phyloP scores from a whole-genome alignment of 2,888 invertebrate species.

The Flexamia atlantica region DNA sequence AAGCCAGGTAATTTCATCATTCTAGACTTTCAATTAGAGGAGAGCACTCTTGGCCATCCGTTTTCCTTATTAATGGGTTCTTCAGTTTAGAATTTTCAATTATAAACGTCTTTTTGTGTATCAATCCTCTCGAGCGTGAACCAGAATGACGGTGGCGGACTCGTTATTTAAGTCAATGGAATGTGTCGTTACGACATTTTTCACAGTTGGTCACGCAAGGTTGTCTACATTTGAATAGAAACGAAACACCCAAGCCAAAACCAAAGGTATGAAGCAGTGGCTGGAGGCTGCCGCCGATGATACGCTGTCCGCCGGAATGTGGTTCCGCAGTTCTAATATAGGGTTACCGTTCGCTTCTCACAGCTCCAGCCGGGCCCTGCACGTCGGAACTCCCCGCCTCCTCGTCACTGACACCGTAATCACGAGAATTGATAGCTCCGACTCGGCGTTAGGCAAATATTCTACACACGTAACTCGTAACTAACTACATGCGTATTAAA shows the following conservation, averaged over 20 bases:
- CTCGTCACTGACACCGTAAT: background rate
- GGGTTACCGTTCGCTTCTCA: conserved; percentile 47
- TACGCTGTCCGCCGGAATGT: conserved; percentile 39
- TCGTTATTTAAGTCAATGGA: background rate
- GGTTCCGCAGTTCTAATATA: conserved; percentile 51
- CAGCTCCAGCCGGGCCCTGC: conserved; percentile 11
- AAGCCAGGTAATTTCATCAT: no score
- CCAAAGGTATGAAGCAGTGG: background rate
- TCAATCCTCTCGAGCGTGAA: no score
- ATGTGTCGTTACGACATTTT: background rate
- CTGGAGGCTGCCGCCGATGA: background rate
- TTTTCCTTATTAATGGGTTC: no score
- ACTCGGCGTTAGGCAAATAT: conserved; percentile 21
- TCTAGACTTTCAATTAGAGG: no score
- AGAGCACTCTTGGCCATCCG: no score
- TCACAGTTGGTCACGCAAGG: background rate
- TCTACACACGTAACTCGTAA: background rate
- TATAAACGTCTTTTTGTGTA: no score
- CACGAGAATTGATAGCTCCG: conserved; percentile 1
- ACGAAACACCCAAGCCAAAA: conserved; percentile 11
- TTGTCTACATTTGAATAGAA: background rate
- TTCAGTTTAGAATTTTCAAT: no score
- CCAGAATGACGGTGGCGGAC: no score
- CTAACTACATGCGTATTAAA: no score
- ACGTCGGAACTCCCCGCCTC: background rate